Evolutionary conservation across 2,888 invertebrate genomes (phyloP).

Genomic region (Eueremaeus valkanovi): DNA sequence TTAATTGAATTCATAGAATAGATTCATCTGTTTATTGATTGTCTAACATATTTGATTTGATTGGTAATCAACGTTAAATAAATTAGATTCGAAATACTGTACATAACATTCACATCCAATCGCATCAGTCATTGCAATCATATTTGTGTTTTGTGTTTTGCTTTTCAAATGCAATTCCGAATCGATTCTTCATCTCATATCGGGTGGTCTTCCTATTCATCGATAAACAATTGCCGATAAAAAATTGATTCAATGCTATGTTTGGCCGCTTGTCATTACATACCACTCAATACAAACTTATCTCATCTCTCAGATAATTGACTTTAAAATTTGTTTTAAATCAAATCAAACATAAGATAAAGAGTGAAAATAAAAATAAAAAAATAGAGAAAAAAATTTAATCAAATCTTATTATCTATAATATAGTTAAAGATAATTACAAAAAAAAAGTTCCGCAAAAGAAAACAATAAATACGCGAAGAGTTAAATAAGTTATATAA

Average conservation of each 20-base stretch:
- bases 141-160: not conserved
- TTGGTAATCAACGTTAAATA: no score
- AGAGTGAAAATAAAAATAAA: not conserved
- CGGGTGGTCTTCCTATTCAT: conserved; percentile 23
- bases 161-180: not conserved
- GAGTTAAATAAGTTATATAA: no score
- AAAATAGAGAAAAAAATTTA: not conserved
- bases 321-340: not conserved
- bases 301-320: not conserved
- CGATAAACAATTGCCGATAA: not conserved
- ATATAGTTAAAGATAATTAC: no score
- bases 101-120: not conserved
- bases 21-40: no score
- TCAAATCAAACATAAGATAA: not conserved
- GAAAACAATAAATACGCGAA: no score
- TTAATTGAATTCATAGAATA: no score
- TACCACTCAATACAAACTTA: not conserved
- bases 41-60: no score
- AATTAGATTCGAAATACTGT: not conserved
- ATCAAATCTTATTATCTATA: not conserved
- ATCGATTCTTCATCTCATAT: conserved; percentile 11
- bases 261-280: not conserved
- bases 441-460: no score
- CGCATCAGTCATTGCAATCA: conserved; percentile 8
- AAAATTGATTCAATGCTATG: conserved; percentile 3